Conservation (phyloP, 1,140 invertebrate species). For the Sarcophaga bullata region DNA sequence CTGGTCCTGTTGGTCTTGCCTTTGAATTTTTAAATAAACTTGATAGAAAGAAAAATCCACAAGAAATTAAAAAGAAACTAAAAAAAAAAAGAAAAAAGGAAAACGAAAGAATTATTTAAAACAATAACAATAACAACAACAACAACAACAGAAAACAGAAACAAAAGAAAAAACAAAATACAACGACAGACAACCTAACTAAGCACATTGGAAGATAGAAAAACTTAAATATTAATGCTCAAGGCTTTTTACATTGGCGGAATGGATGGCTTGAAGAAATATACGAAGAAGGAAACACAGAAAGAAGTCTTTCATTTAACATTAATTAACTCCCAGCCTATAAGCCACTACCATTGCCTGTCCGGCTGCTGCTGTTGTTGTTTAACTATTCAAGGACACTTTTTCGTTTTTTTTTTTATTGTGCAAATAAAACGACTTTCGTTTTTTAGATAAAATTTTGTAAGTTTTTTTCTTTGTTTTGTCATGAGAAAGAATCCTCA, state of each 20-base stretch:
- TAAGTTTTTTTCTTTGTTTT: background rate
- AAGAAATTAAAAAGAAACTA: background rate
- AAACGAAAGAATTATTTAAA: background rate
- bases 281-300: background rate
- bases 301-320: background rate
- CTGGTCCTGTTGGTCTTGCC: conserved; percentile 3
- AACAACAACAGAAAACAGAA: background rate
- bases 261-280: no score
- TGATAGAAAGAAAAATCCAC: background rate
- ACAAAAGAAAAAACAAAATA: background rate
- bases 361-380: background rate
- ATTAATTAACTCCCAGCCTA: conserved; percentile 24
- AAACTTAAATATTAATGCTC: background rate
- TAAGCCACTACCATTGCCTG: background rate
- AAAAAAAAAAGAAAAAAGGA: background rate
- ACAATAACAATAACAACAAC: background rate
- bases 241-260: background rate
- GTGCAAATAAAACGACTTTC: background rate
- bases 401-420: background rate
- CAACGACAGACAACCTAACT: no score
- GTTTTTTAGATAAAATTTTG: conserved; percentile 1
- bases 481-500: background rate
- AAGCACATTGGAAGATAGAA: background rate
- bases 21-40: background rate
- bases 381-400: background rate